Base-by-base conservation (phyloP, 2,888 invertebrate genomes). In the Brenthis ino region DNA sequence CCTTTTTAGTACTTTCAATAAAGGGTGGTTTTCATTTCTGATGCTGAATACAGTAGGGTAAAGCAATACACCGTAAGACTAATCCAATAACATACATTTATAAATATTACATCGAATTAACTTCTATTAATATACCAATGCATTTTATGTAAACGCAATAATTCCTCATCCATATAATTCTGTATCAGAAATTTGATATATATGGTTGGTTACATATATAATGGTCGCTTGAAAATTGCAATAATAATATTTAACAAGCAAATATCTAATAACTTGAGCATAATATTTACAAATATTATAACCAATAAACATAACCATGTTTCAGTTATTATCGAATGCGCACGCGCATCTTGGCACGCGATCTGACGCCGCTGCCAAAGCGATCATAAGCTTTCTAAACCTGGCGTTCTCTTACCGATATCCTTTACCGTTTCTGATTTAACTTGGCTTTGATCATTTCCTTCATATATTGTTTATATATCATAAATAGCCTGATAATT, bases 281-380 rank as follows among this genome's bases (percentile, higher is more conserved):
- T 28, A 56, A 64, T 24, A 64, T 64, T 47, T 64, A 55, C 47
- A 43, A 54, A 60, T 50, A 60, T 33, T 60, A 50, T 55, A 64
- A 64, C 28, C 47, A 28, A 47, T 56, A 64, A 56, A 56, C 55
- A 28, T 56, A 47, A 48, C n/a, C 48, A 50, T 65, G 48, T 65
- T 48, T 57, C 37, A 48, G 28, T 48, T 54, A 56, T 14, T 43
- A 43, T 43, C 37, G 37, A 43, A 58, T 67, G 72, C 68, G 68
- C 74, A 72, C 72, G 65, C 72, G 78, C 78, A 79, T 79, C 78
- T 84, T 85, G 85, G 85, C 84, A 83, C 75, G 74, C 79, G 82
- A 82, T 82, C 83, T 80, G 81, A 82, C 79, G 77, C 74, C 72
- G 73, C 76, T 76, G 79, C 77, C 77, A 75, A 77, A 78, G 81